These are phyloP conservation scores for Dinoponera quadriceps DNA, from an alignment of 1,140 invertebrate genomes.

Conservation along the genomic window DNA sequence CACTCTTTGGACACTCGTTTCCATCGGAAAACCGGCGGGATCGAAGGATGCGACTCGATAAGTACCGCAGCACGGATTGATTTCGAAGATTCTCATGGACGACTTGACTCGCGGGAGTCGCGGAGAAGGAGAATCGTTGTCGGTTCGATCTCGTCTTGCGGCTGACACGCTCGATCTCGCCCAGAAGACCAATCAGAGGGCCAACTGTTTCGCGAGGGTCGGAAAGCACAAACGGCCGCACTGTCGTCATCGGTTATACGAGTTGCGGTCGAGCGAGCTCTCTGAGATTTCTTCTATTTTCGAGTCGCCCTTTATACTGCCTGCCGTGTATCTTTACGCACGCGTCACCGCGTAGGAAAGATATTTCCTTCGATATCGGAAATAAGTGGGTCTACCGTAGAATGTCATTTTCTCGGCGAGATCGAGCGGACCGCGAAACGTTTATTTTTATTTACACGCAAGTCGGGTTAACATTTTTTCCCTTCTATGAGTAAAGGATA, in stretches of 20 bases:
- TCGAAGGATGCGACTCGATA: conserved; percentile 65
- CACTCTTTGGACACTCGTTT: conserved; percentile 59
- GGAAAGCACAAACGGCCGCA: conserved; percentile 44
- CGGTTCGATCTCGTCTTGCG: conserved; percentile 26
- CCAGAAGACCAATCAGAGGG: conserved; percentile 69
- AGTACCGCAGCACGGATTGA: conserved; percentile 66
- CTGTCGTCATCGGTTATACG: conserved; percentile 41
- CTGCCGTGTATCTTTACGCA: conserved; percentile 11
- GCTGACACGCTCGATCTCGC: conserved; percentile 62
- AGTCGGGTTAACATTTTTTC: neutral
- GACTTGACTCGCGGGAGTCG: conserved; percentile 51
- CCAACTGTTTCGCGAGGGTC: conserved; percentile 63
- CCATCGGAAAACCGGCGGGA: conserved; percentile 63
- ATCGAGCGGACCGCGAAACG: neutral
- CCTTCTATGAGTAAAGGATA: neutral
- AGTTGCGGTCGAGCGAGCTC: conserved; percentile 38
- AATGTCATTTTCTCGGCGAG: neutral
- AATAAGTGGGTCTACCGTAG: neutral
- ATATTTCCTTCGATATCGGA: conserved; percentile 21
- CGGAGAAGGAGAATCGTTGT: conserved; percentile 62
- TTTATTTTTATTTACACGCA: neutral
- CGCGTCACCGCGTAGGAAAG: neutral
- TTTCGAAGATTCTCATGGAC: conserved; percentile 73
- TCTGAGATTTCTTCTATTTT: conserved; percentile 44
- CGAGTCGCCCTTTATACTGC: conserved; percentile 29